A percentile compares a stretch with the other conserved stretches of the same genome.
These are phyloP conservation scores for Caenorhabditis macrosperma DNA, from an alignment of 2,888 invertebrate genomes.

Conservation along the genomic window DNA sequence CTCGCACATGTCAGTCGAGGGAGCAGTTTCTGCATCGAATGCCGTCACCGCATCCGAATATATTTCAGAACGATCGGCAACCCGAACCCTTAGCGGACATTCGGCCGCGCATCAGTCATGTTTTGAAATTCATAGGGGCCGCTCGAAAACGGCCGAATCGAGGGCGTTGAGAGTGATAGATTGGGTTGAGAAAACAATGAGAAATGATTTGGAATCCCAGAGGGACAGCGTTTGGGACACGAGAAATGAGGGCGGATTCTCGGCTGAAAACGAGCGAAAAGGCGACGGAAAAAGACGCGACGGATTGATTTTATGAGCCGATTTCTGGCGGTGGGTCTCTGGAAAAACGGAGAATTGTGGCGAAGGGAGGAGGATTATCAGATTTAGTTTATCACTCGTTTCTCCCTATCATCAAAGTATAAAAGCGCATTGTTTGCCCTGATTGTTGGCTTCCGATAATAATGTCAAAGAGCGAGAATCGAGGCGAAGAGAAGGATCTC, in stretches of 20 bases:
- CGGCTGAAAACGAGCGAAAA: not conserved
- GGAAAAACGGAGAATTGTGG: not conserved
- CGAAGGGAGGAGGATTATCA: not conserved
- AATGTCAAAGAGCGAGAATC: constrained; percentile 10
- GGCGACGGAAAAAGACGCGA: not conserved
- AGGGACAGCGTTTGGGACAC: not conserved
- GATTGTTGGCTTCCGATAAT: not conserved
- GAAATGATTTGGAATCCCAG: not conserved
- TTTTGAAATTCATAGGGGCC: not conserved
- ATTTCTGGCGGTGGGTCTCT: not conserved
- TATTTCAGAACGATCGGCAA: not conserved
- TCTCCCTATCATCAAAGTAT: not conserved
- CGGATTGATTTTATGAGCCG: not conserved
- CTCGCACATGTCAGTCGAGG: constrained; percentile 27
- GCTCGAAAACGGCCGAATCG: not conserved
- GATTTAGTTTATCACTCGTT: constrained; percentile 1
- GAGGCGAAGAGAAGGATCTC: constrained; percentile 11
- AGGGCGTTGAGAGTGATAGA: not conserved
- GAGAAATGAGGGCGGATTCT: not conserved
- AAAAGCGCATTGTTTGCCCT: not conserved
- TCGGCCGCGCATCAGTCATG: not conserved
- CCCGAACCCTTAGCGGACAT: not conserved
- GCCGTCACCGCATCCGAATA: not conserved
- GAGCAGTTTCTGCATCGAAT: not conserved
- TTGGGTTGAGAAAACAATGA: not conserved